phyloP scores from a whole-genome alignment of 2,797 vertebrate species.

The Liasis olivaceus region DNA sequence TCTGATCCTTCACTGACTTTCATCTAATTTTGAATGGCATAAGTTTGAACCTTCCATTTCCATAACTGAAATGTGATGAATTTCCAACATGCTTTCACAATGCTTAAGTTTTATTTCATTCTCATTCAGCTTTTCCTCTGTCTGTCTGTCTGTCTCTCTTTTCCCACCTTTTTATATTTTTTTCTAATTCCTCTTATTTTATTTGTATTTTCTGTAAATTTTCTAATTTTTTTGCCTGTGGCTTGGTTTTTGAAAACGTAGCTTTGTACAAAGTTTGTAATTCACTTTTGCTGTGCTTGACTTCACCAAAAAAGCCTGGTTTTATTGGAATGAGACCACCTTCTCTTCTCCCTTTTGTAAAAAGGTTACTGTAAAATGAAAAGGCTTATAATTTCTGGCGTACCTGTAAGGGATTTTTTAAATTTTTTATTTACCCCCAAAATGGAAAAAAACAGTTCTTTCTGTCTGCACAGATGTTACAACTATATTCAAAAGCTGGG shows the following conservation, averaged over 20 bases:
- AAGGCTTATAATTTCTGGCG: constrained; percentile 36
- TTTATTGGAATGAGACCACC: background rate
- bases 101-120: constrained; percentile 55
- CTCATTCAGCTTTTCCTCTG: background rate
- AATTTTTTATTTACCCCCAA: background rate
- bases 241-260: constrained; percentile 54
- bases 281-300: constrained; percentile 30
- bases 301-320: constrained; percentile 31
- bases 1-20: constrained; percentile 69
- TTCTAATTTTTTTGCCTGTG: constrained; percentile 6
- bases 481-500: constrained; percentile 33
- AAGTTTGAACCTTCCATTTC: constrained; percentile 73
- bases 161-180: constrained; percentile 16
- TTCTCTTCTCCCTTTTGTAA: background rate
- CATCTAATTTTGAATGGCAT: constrained; percentile 73
- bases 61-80: constrained; percentile 61
- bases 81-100: constrained; percentile 70
- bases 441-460: constrained; percentile 27
- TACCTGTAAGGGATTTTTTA: constrained; percentile 33
- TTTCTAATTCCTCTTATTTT: background rate
- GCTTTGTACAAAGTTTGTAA: constrained; percentile 41
- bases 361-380: constrained; percentile 1
- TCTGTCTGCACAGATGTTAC: constrained; percentile 34
- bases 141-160: background rate
- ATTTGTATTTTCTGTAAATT: background rate